A percentile compares a stretch with the other conserved stretches of the same genome.
These are phyloP conservation scores for Cotesia typhae DNA, from an alignment of 1,140 invertebrate genomes.

Conservation along the genomic window DNA sequence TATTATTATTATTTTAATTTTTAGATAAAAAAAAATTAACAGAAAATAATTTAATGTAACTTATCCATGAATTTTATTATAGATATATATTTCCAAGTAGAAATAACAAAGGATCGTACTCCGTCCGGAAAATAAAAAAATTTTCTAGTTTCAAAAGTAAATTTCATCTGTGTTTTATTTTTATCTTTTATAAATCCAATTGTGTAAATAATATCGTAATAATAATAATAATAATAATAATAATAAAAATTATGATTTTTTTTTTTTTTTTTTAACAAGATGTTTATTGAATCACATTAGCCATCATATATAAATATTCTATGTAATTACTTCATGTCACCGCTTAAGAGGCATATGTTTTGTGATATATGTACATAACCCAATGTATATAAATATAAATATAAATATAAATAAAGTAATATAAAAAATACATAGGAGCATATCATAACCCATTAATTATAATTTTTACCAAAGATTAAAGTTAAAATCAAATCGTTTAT, in stretches of 20 bases:
- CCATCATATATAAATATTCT: background rate
- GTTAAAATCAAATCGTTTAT: background rate
- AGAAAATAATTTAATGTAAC: no score
- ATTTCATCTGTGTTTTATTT: background rate
- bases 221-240: no score
- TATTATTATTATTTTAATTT: no score
- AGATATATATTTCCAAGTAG: conserved; percentile 10
- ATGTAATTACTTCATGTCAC: background rate
- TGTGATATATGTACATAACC: conserved; percentile 18
- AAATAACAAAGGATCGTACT: conserved; percentile 16
- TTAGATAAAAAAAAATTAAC: no score
- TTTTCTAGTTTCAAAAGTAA: background rate
- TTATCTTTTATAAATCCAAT: background rate
- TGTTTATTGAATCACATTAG: background rate
- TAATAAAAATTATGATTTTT: no score
- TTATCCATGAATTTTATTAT: no score
- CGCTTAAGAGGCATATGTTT: background rate
- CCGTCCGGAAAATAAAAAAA: conserved; percentile 29
- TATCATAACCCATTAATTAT: background rate
- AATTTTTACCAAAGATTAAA: background rate
- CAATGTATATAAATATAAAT: background rate
- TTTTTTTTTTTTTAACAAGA: background rate
- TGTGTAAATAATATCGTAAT: no score
- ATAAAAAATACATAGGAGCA: no score
- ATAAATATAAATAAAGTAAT: background rate